Percentiles rank a stretch among this genome's conserved stretches.
phyloP scores from a whole-genome alignment of 2,888 invertebrate species.

The Lycophotia porphyrea region DNA sequence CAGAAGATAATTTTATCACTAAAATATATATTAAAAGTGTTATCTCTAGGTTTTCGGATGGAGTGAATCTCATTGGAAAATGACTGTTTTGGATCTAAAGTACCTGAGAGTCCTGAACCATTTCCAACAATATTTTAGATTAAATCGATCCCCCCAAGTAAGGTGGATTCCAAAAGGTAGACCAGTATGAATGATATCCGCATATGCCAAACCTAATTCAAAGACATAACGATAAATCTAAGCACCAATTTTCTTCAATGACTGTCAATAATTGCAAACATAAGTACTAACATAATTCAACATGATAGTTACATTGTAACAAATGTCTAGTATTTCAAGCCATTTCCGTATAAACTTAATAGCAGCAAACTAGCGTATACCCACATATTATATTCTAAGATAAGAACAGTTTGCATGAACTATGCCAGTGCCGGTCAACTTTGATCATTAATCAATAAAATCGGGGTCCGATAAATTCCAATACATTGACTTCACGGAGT shows the following conservation, averaged over 20 bases:
- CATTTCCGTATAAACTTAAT: constrained; percentile 29
- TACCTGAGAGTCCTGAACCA: not conserved
- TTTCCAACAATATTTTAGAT: not conserved
- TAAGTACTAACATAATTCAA: constrained; percentile 1
- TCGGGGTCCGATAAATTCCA: constrained; percentile 61
- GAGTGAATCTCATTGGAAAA: not conserved
- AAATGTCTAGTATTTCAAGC: constrained; percentile 36
- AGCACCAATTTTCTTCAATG: constrained; percentile 17
- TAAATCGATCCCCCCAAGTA: not conserved
- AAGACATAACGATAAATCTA: constrained; percentile 6
- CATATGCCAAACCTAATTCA: not conserved
- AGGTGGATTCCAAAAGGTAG: not conserved
- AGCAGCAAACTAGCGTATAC: constrained; percentile 3
- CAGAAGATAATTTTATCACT: not conserved
- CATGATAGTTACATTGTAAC: constrained; percentile 6
- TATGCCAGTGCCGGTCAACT: constrained; percentile 44
- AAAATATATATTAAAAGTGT: not conserved
- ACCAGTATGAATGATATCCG: not conserved
- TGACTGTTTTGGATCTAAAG: not conserved
- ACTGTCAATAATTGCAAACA: constrained; percentile 9
- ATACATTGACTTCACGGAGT: constrained; percentile 53
- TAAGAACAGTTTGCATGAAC: constrained; percentile 49
- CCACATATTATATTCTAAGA: constrained; percentile 45
- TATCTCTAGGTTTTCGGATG: not conserved
- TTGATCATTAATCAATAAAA: constrained; percentile 63